Base-by-base conservation (phyloP, 2,113 vertebrate genomes). In the Microcebus lehilahytsara region DNA sequence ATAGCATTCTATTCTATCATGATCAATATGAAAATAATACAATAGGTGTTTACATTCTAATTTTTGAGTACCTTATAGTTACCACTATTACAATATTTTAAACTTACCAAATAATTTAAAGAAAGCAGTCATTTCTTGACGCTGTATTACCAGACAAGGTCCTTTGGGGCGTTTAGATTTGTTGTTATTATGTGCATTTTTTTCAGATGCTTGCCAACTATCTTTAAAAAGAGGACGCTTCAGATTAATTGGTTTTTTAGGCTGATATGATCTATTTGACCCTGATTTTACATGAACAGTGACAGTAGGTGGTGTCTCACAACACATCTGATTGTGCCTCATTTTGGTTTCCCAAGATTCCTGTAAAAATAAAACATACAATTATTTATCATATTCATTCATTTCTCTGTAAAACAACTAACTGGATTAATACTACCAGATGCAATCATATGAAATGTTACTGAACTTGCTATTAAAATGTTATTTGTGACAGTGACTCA, bases 51-150 rank as follows among this genome's bases (percentile, higher is more conserved):
- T 79, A 96, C 19, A 96, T 91, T 91, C 62, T 95, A 46, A 91
- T 34, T 91, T 96, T 91, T 80, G 92, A 81, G 60, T 69, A 81
- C 93, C 95, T 80, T 85, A 22, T 86, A 92, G 89, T 66, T 84
- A 79, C 32, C 85, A 77, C 71, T 93, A 88, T 79, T 85, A 93
- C n/a, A 46, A 20, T 90, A 87, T 67, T 95, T 97, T 94, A 97
- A 95, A 98, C 98, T 97, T 98, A 99, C 99, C 99, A 97, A 99
- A 99, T 96, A 99, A 98, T 86, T 98, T 99, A 96, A 99, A 99
- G 98, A 99, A 99, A 85, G 99, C 98, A n/a, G 98, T 98, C 99
- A 99, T 99, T 98, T 99, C 99, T 96, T 99, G 99, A 25, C 98
- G 98, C 93, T 99, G 98, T 98, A 99, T 99, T 93, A 99, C 95